Conservation (phyloP, 2,113 vertebrate genomes). For the Rhinolophus ferrumequinum region DNA sequence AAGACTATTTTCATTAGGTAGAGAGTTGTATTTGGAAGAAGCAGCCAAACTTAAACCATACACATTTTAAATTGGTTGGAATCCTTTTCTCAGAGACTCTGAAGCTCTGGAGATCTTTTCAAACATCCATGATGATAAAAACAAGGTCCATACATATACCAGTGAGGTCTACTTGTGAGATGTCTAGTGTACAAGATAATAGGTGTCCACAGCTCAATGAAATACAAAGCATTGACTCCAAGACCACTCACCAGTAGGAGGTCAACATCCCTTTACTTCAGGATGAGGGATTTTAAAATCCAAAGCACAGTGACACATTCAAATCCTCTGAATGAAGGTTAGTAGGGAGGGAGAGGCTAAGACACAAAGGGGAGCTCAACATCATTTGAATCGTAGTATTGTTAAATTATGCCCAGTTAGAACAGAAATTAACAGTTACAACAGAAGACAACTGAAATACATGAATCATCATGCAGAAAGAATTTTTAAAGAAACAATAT, state of each 20-base stretch:
- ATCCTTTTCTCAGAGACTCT: background rate
- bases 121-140: background rate
- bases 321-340: background rate
- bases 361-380: background rate
- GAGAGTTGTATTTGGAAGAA: background rate
- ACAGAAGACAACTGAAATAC: background rate
- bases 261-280: too few relatives aligned
- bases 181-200: background rate
- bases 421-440: background rate
- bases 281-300: background rate
- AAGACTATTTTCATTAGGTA: background rate
- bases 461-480: background rate
- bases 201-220: background rate
- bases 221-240: conserved; percentile 5
- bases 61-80: background rate
- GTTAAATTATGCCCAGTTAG: background rate
- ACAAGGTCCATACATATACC: background rate
- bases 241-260: background rate
- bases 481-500: background rate
- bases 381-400: fast-evolving
- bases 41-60: background rate
- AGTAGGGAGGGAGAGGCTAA: too few relatives aligned
- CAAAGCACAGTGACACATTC: fast-evolving
- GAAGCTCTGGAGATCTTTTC: background rate
- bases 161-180: background rate